Evolutionary conservation across 2,113 vertebrate species (phyloP).

Genomic region (Rana temporaria): DNA sequence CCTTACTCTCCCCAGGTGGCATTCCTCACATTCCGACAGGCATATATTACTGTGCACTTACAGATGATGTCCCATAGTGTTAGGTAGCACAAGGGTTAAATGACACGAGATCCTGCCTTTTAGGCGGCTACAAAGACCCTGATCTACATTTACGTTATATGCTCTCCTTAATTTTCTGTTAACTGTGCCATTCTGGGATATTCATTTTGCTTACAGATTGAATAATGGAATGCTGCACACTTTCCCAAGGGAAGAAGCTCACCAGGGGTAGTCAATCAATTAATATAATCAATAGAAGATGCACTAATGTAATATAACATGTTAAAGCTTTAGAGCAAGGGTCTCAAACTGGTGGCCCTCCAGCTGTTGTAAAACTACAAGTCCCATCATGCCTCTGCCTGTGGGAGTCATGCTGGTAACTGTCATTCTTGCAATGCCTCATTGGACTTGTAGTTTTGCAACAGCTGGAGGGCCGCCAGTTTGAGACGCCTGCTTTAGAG

Average conservation of each 20-base stretch:
- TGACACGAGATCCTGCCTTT: too few relatives aligned
- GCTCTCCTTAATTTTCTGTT: background rate
- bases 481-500: too few relatives aligned
- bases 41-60: background rate
- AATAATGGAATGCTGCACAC: constrained; percentile 1
- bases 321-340: too few relatives aligned
- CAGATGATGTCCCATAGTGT: background rate
- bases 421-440: too few relatives aligned
- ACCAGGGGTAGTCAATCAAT: background rate
- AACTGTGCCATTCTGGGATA: background rate
- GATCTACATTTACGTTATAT: background rate
- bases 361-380: too few relatives aligned
- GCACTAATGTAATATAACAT: background rate
- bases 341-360: too few relatives aligned
- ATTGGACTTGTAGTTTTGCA: too few relatives aligned
- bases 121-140: background rate
- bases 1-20: constrained; percentile 14
- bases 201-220: background rate
- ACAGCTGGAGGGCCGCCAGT: too few relatives aligned
- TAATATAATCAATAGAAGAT: background rate
- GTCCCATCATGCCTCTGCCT: too few relatives aligned
- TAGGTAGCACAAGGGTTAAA: background rate
- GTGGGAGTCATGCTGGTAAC: too few relatives aligned
- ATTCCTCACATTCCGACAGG: background rate
- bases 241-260: background rate